These are phyloP conservation scores for Euplexia lucipara DNA, from an alignment of 2,888 invertebrate species.

Conservation along the genomic window DNA sequence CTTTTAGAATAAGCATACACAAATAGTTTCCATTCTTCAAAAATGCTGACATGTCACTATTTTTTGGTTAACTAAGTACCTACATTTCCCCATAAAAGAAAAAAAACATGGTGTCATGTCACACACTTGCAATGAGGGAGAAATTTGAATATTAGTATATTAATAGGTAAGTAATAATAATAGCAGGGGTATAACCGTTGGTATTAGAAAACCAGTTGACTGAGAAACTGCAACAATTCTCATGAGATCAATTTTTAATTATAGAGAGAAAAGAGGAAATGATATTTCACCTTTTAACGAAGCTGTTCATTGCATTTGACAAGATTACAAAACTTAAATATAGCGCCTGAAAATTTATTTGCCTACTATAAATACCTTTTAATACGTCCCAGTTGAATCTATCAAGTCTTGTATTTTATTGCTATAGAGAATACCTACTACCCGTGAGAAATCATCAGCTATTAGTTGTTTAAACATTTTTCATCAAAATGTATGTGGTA, in stretches of 20 bases:
- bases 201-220: neutral
- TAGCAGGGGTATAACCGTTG: no score
- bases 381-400: constrained; percentile 52
- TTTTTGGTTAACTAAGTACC: no score
- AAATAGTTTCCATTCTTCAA: neutral
- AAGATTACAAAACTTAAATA: constrained; percentile 43
- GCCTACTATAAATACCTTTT: constrained; percentile 54
- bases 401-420: constrained; percentile 63
- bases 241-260: constrained; percentile 33
- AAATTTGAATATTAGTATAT: no score
- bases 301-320: constrained; percentile 35
- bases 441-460: constrained; percentile 73
- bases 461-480: no score
- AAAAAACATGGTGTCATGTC: no score
- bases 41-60: no score
- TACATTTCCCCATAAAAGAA: no score
- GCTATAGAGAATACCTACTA: constrained; percentile 58
- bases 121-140: no score
- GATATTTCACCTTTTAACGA: constrained; percentile 41
- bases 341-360: constrained; percentile 44
- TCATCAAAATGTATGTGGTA: no score
- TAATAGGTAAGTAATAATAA: neutral
- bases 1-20: neutral
- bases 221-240: constrained; percentile 2
- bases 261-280: constrained; percentile 43